A percentile compares a stretch with the other conserved stretches of the same genome.
Conservation (phyloP, 2,797 vertebrate species). For the Nasua narica region DNA sequence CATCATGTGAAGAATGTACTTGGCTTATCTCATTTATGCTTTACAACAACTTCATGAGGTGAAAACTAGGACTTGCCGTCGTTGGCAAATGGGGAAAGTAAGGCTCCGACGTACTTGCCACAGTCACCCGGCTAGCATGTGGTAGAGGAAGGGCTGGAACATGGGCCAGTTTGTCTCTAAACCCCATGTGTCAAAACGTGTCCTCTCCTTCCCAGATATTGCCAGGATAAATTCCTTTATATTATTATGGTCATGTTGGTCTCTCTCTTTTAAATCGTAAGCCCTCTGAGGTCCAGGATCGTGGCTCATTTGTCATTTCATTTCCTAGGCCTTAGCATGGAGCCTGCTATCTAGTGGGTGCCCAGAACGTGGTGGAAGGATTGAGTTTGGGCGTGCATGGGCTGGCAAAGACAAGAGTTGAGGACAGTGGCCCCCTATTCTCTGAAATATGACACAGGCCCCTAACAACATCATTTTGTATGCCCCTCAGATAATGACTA, state of each 20-base stretch:
- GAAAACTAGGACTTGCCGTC: neutral
- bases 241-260: neutral
- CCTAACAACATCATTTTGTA: constrained; percentile 63
- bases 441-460: constrained; percentile 50
- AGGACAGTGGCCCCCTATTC: neutral
- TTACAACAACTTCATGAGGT: neutral
- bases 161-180: neutral
- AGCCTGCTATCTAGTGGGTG: neutral
- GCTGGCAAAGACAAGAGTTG: neutral
- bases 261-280: neutral
- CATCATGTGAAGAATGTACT: neutral
- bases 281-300: neutral
- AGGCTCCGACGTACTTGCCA: neutral
- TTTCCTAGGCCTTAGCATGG: neutral
- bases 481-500: constrained; percentile 75
- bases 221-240: neutral
- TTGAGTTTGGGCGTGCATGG: neutral
- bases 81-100: neutral
- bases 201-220: neutral
- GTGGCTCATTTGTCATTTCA: neutral
- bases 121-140: neutral
- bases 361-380: neutral
- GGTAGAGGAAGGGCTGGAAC: neutral
- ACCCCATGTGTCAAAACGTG: neutral
- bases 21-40: neutral